Conservation (phyloP, 2,888 invertebrate genomes). For the Eupsilia transversa region DNA sequence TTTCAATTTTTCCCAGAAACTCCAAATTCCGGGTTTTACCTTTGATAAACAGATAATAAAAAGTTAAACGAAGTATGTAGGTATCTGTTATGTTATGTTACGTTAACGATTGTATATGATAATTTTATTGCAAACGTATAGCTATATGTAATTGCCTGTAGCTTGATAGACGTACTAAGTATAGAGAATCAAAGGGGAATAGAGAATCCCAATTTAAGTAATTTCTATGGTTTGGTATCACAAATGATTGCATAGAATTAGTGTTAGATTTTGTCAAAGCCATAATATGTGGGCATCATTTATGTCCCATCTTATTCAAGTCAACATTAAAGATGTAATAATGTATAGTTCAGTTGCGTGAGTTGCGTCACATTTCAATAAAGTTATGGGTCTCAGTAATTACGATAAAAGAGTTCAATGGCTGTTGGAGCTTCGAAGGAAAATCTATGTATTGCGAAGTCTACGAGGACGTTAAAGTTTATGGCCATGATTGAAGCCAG, state of each 20-base stretch:
- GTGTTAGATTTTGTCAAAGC: background rate
- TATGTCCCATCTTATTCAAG: background rate
- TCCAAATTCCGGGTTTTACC: conserved; percentile 6
- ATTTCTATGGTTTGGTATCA: background rate
- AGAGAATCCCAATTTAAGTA: conserved; percentile 18
- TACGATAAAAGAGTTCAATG: conserved; percentile 22
- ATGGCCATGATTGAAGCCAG: conserved; percentile 73
- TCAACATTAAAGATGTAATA: background rate
- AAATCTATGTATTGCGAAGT: conserved; percentile 71
- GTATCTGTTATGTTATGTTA: too few species aligned
- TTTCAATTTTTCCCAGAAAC: background rate
- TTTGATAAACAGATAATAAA: background rate
- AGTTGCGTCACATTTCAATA: conserved; percentile 3
- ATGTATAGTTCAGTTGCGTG: background rate
- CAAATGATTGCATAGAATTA: background rate
- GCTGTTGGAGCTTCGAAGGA: conserved; percentile 30
- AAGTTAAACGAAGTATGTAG: too few species aligned
- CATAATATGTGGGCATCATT: background rate
- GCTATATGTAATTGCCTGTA: conserved; percentile 20
- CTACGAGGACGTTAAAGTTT: conserved; percentile 77
- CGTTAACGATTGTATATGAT: conserved; percentile 42
- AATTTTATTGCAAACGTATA: conserved; percentile 29
- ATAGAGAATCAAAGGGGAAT: conserved; percentile 12
- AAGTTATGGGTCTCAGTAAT: background rate
- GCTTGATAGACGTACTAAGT: conserved; percentile 1